Evolutionary conservation across 2,797 vertebrate species (phyloP).

Genomic region (Tinamus major): DNA sequence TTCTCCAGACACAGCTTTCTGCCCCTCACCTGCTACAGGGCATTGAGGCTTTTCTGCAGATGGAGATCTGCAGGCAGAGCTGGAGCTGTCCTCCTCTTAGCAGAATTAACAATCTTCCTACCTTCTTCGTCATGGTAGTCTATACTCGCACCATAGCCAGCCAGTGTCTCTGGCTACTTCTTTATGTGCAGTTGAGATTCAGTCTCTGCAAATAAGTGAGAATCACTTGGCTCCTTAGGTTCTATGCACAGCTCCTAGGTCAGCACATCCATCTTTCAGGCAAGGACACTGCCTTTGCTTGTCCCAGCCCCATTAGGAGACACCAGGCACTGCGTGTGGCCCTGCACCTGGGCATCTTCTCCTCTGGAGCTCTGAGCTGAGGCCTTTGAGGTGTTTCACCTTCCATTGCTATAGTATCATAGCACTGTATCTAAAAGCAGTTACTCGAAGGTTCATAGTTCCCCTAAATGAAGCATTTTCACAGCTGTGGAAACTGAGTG

Average conservation of each 20-base stretch:
- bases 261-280: neutral
- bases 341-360: no score
- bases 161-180: neutral
- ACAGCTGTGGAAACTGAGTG: neutral
- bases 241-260: no score
- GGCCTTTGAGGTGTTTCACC: neutral
- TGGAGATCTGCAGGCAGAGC: neutral
- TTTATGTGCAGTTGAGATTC: no score
- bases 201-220: no score
- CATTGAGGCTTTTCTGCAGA: neutral
- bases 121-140: neutral
- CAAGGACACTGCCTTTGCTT: fast-evolving
- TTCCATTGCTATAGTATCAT: neutral
- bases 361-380: neutral
- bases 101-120: neutral
- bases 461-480: neutral
- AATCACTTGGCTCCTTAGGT: no score
- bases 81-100: neutral
- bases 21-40: neutral
- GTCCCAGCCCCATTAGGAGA: neutral
- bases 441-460: neutral
- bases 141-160: fast-evolving
- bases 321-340: neutral
- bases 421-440: neutral
- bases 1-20: neutral